Base-by-base conservation (phyloP, 2,888 invertebrate genomes). In the Volucella inanis region DNA sequence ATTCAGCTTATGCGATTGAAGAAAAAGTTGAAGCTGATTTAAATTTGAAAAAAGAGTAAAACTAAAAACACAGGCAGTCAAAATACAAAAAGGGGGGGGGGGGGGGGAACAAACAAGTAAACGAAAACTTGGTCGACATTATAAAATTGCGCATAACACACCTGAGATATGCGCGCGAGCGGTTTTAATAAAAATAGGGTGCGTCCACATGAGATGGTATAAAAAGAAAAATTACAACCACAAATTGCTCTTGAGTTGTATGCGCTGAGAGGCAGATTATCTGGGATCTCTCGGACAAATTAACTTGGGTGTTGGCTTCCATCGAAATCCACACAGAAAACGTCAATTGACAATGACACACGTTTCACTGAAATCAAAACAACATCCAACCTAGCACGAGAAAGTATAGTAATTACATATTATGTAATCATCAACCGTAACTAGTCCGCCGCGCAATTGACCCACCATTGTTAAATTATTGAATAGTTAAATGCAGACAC, bases 241-340 rank as follows among this genome's bases (percentile, higher is more conserved):
- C 22, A 22, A 22, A 22, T 31, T 6, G 41, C 54, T 43, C 14
- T 49, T 31, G 12, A 14, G 9, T 3, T 39, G 22, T 22, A 65
- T 57, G 57, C 45, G 22, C 65, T 15, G 41, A 14, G 2, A 59
- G 41, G 11, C 1, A 59, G 70, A 81, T 70, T 71, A 76, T 54
- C 49, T 54, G n/a, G 14, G 65, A 62, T 54, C 4, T 41, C 39
- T 72, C 65, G 45, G 31, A 31, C 45, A 78, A 47, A 74, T 49
- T 59, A 41, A 72, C 61, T n/a, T 52, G 67, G 61, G 79, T 74
- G 62, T 62, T 74, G 61, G 45, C 79, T 79, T 22, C 59, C n/a
- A 74, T 79, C 45, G 67, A 54, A 74, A 68, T 80, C 74, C 79
- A 41, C 31, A 67, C 10, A 47, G 9, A 8, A n/a, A 14, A 31